Evolutionary conservation across 2,888 invertebrate species (phyloP).

Genomic region (Lingula anatina): DNA sequence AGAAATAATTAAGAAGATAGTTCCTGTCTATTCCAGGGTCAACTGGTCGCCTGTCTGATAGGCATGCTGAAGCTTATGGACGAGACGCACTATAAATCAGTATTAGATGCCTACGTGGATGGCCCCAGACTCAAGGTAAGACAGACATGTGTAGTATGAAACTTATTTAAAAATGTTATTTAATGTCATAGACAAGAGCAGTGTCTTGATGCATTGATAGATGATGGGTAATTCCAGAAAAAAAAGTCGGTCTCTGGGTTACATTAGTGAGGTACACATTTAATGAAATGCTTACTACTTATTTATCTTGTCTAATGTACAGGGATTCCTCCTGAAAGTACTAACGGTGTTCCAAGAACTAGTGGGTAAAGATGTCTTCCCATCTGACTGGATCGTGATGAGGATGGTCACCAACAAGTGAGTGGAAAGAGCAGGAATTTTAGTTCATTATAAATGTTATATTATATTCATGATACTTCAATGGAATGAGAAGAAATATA

Average conservation of each 20-base stretch:
- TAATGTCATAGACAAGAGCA: too few relatives aligned
- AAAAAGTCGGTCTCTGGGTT: too few relatives aligned
- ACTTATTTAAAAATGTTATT: too few relatives aligned
- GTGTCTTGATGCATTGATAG: too few relatives aligned
- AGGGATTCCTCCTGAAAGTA: conserved; percentile 75
- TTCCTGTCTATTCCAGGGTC: conserved; percentile 68
- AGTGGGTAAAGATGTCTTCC: conserved; percentile 75
- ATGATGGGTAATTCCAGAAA: too few relatives aligned
- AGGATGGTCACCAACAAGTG: conserved; percentile 74
- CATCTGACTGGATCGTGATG: conserved; percentile 85
- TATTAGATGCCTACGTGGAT: conserved; percentile 37
- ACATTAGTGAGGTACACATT: too few relatives aligned
- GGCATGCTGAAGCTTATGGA: conserved; percentile 81
- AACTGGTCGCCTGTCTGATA: conserved; percentile 79
- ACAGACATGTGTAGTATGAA: too few relatives aligned
- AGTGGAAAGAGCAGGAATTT: conserved; percentile 18
- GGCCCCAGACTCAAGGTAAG: background rate
- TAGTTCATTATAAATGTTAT: too few relatives aligned
- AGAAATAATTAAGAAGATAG: conserved; percentile 18
- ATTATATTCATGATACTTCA: too few relatives aligned
- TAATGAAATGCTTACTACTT: too few relatives aligned
- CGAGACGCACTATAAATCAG: conserved; percentile 84
- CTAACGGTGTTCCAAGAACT: conserved; percentile 76
- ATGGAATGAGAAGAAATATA: too few relatives aligned
- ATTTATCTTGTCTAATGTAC: conserved; percentile 60